phyloP scores from a whole-genome alignment of 2,113 vertebrate species.

The Gracilinanus agilis region DNA sequence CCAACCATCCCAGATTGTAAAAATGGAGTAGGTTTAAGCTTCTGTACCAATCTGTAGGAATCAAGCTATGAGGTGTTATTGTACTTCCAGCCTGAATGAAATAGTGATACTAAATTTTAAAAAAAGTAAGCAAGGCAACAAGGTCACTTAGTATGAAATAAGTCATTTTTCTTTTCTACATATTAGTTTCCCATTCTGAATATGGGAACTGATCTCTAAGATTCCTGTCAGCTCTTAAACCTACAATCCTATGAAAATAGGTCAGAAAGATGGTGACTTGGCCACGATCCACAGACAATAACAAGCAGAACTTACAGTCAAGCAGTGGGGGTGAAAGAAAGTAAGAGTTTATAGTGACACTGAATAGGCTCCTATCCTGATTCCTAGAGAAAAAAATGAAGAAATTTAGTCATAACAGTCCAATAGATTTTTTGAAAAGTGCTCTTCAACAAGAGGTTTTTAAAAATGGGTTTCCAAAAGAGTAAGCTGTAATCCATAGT shows the following conservation, averaged over 20 bases:
- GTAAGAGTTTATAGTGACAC: neutral
- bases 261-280: neutral
- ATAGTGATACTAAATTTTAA: neutral
- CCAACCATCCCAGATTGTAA: neutral
- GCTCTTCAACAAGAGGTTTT: neutral
- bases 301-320: neutral
- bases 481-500: neutral
- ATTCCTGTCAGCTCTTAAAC: neutral
- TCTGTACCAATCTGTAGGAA: neutral
- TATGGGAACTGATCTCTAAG: neutral
- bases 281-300: neutral
- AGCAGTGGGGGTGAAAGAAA: neutral
- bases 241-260: neutral
- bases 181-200: slow-evolving; percentile 4
- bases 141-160: neutral
- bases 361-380: neutral
- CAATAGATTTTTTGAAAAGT: neutral
- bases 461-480: neutral
- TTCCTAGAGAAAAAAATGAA: neutral
- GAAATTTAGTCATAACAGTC: neutral
- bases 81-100: neutral
- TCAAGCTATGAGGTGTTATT: neutral
- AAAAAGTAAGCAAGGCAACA: neutral
- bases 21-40: neutral
- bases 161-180: neutral